Base-by-base conservation (phyloP, 2,113 vertebrate genomes). In the Chionomys nivalis region DNA sequence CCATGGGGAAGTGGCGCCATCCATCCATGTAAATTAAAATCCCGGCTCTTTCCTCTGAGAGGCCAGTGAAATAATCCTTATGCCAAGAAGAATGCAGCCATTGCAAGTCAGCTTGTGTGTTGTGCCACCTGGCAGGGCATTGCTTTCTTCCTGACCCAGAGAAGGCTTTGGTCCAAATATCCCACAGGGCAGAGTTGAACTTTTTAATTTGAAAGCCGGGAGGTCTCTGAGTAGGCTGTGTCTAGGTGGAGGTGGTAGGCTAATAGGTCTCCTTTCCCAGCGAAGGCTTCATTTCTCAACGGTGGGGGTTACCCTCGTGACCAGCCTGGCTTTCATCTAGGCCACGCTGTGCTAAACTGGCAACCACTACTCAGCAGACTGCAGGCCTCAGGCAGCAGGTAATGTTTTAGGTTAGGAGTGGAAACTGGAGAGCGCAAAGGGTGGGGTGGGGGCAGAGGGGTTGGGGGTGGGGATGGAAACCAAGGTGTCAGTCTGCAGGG, bases 201-300 rank as follows among this genome's bases (percentile, higher is more conserved):
- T 79, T 95, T 87, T 89, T 85, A 44, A 79, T 87, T 44, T 83
- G 87, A 58, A 93, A 93, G 33, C 61, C 24, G 42, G 63, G 55
- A 70, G 65, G 12, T 39, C 82, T 49, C 66, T 5, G 42, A 76
- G 65, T 52, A 79, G 92, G 47, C 49, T 58, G 3, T 3, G 4
- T 68, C 79, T 72, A 79, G 93, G 52, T 42, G 52, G 49, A 58
- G 4, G 11, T 2, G 58, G 61, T 4, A 1, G 58, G 58, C 39
- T n/a, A 63, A 36, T 26, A 4, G 14, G 33, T 44, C 63, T n/a
- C 63, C 28, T 77, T 83, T 81, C 65, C 87, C 68, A 24, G 42
- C 19, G 63, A 76, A 78, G n/a, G 42, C 42, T 85, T 93, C 66
- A n/a, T 66, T 92, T n/a, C 23, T 92, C 77, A 31, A 44, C 52